These are phyloP conservation scores for Sphenodon punctatus DNA, from an alignment of 2,797 vertebrate species.

Conservation along the genomic window DNA sequence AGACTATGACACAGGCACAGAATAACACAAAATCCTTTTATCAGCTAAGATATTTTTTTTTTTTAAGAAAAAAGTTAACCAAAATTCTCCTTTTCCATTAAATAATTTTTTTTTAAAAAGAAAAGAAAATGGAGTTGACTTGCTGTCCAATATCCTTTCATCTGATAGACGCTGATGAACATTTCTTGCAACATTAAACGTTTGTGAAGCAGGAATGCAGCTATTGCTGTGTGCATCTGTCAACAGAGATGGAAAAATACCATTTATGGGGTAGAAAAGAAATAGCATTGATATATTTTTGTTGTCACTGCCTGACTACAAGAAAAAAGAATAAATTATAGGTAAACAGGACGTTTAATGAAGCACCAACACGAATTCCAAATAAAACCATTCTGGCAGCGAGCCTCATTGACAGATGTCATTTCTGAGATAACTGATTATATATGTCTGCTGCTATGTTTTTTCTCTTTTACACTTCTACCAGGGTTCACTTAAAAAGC, in stretches of 20 bases:
- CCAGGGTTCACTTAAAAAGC: neutral
- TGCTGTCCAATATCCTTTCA: neutral
- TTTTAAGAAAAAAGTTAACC: neutral
- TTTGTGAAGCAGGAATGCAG: conserved; percentile 14
- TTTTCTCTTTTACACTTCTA: neutral
- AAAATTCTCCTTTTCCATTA: conserved; percentile 2
- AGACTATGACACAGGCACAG: conserved; percentile 2
- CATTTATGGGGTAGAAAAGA: neutral
- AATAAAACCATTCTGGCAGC: neutral
- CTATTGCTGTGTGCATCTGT: neutral
- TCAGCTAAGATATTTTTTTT: neutral
- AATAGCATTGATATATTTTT: neutral
- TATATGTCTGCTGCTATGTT: neutral
- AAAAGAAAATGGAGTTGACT: neutral
- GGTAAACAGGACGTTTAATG: conserved; percentile 19
- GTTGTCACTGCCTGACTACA: neutral
- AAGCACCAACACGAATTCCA: neutral
- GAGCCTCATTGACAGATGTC: neutral
- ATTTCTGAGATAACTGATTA: conserved; percentile 12
- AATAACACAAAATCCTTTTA: conserved; percentile 35
- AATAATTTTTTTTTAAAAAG: neutral
- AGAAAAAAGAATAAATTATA: neutral
- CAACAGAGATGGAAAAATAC: neutral
- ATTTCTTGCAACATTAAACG: neutral
- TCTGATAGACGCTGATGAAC: neutral